A percentile compares a stretch with the other conserved stretches of the same genome.
Evolutionary conservation across 1,140 invertebrate species (phyloP).

Genomic region (Heterodera carotae): DNA sequence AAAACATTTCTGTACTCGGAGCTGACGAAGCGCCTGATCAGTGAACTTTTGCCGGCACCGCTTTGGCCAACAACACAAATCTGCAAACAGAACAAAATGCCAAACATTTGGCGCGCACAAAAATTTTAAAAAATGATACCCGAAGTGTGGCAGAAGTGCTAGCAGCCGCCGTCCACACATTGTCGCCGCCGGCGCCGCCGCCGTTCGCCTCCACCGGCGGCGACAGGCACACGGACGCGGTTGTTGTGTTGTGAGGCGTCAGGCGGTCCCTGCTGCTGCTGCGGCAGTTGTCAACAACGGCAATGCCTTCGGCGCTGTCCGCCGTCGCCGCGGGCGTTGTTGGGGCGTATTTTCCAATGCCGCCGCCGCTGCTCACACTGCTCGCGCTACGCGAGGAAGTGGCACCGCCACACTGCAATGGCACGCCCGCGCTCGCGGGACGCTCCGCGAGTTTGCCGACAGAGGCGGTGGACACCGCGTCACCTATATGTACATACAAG

Average conservation of each 20-base stretch:
- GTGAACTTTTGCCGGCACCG: constrained; percentile 43
- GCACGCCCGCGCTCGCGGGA: not conserved
- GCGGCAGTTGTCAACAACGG: no score
- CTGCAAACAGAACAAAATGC: constrained; percentile 29
- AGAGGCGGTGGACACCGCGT: not conserved
- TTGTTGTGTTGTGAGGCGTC: not conserved
- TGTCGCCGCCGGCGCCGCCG: not conserved
- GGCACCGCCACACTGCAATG: not conserved
- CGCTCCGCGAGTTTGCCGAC: not conserved
- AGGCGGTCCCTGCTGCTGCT: not conserved
- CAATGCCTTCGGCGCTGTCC: not conserved
- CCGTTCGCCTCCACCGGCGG: not conserved
- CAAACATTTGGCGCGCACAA: not conserved
- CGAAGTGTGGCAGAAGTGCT: not conserved
- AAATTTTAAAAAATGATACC: not conserved
- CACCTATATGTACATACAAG: not conserved
- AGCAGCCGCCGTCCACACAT: not conserved
- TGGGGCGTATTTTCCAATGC: no score
- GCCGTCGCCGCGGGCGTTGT: not conserved
- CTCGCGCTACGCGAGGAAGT: not conserved
- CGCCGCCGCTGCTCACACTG: not conserved
- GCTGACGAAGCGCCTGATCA: constrained; percentile 54
- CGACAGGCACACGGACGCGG: constrained; percentile 3
- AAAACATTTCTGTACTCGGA: constrained; percentile 56
- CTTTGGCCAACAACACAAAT: constrained; percentile 53